Evolutionary conservation across 1,140 invertebrate genomes (phyloP), one percentile per base, ranked within the genome.

Genomic region (Drosophila lacteicornis): DNA sequence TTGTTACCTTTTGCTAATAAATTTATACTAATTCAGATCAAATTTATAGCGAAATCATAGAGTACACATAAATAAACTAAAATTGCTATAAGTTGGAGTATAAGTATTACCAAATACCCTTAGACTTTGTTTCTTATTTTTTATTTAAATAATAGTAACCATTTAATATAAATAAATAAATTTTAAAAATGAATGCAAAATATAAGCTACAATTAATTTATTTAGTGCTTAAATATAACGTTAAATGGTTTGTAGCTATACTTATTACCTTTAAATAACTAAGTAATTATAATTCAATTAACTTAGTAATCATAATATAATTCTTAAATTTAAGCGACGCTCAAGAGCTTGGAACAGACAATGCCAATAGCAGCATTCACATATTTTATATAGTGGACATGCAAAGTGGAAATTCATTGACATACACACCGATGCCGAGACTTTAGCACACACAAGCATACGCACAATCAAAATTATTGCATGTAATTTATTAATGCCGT

Each of bases 401-500:
- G 75, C 59, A 55, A 80, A 80, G 57, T 77, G 63, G 30, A 65
- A 79, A 75, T 68, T 68, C 83, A 87, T 56, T 87, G 57, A 59
- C 36, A 36, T 36, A 7, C 36, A 55, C 53, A n/a, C 36, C 53
- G 38, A 25, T 56, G 57, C 59, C 38, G 25, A 49, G 49, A 47
- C 46, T 40, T 43, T 17, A 36, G 45, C 22, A 63, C 58, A 70
- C 25, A 55, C 45, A 58, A 22, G 42, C 58, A 43, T 17, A 40
- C 45, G 46, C 36, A 75, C 45, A 75, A 65, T 57, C 57, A 61
- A 75, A 81, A 77, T 87, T 79, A 86, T 82, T 82, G 71, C 66
- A 71, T 70, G 81, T 87, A 87, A 86, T 86, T 87, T 83, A 86
- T 86, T 87, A 87, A 82, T 82, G 66, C 71, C 69, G 51, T 78